Conservation (phyloP, 1,140 invertebrate genomes). For the Cephus cinctus region DNA sequence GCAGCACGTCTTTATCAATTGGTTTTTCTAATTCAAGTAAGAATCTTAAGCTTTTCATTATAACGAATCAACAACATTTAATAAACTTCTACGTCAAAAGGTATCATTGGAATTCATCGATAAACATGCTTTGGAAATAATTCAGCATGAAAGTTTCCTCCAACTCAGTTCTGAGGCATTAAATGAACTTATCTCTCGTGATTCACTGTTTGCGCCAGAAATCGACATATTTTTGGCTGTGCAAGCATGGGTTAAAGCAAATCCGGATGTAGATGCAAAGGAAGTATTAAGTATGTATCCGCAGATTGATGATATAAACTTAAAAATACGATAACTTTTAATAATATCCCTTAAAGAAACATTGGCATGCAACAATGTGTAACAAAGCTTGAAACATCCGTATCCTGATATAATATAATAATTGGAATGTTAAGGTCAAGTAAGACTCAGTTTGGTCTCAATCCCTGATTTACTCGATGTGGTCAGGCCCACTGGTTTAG, state of each 20-base stretch:
- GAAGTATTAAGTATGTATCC: slow-evolving; percentile 43
- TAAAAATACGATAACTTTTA: no score
- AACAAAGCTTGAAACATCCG: no score
- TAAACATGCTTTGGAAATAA: slow-evolving; percentile 79
- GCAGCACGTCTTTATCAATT: slow-evolving; percentile 77
- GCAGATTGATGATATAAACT: no score
- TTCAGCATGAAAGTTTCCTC: slow-evolving; percentile 82
- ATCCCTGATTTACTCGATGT: slow-evolving; percentile 83
- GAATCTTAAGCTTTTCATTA: slow-evolving; percentile 43
- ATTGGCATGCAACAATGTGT: no score
- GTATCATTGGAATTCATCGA: slow-evolving; percentile 86
- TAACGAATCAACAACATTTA: no score
- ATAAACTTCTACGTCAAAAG: no score
- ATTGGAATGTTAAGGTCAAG: slow-evolving; percentile 57
- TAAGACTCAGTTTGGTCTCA: slow-evolving; percentile 86
- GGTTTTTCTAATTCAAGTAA: slow-evolving; percentile 62
- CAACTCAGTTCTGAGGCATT: slow-evolving; percentile 78
- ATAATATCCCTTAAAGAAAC: no score
- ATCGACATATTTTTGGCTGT: slow-evolving; percentile 93
- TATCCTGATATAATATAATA: no score
- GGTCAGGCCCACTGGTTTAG: slow-evolving; percentile 81
- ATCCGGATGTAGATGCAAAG: slow-evolving; percentile 66
- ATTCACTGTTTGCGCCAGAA: slow-evolving; percentile 95
- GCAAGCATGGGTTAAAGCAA: slow-evolving; percentile 77
- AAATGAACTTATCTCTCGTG: slow-evolving; percentile 81